Evolutionary conservation across 2,797 vertebrate genomes (phyloP), one percentile per base, ranked within the genome.

Genomic region (Capromys pilorides): DNA sequence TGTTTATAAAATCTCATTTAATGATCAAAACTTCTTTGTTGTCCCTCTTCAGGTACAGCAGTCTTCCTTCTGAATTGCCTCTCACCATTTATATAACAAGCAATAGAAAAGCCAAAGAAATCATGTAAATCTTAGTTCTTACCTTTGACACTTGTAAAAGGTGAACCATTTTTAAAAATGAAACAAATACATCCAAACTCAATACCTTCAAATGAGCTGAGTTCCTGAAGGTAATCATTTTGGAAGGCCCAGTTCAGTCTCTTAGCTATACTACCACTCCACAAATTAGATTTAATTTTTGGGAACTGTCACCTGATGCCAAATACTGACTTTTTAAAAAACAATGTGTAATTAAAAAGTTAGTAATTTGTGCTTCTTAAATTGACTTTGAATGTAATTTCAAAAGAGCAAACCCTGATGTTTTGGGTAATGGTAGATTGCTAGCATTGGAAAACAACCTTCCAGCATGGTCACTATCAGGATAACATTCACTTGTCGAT

Each of bases 1-100:
- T 96, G 94, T 96, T 97, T 97, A 97, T 96, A 97, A 97, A 97
- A 96, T 97, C 87, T 94, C 94, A 97, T 96, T 97, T 97, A 97
- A 91, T 95, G 82, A 96, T 96, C 95, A 96, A 96, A 96, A 97
- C 92, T 86, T 96, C 94, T 94, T 97, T 80, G 92, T 88, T 94
- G 86, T 93, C 92, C 97, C 94, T 96, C 95, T 96, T 96, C 82
- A 90, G 91, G 93, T 96, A 93, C 75, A 95, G 94, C 89, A 97
- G 87, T 95, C 94, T 96, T 97, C 93, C 81, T 96, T 90, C 81
- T 96, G 88, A 93, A 95, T 73, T 97, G 93, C 87, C 95, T 97
- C 95, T 94, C 84, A 85, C 62, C 93, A 95, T 93, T 95, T 96
- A 95, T 86, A 97, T 92, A 96, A 96, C 75, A 94, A 94, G 81